Evolutionary conservation across 2,888 invertebrate genomes (phyloP), one percentile per base, ranked within the genome.

Genomic region (Dicyrtomina minuta): DNA sequence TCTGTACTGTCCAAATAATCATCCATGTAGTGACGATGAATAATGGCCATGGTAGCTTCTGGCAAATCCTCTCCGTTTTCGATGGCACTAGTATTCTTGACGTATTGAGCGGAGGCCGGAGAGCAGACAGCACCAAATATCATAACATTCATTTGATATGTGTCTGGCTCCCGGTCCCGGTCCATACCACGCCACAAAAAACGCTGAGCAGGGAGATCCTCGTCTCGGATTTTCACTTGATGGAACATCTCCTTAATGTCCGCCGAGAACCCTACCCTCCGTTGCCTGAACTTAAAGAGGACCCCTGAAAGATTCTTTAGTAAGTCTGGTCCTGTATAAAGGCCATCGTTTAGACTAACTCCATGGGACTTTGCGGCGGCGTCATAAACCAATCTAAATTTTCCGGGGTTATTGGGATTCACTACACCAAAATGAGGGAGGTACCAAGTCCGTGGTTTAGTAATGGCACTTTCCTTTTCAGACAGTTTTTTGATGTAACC

Each of bases 351-450:
- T 1, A 75, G 60, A 20, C 71, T 62, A 2, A 6, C 27, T 15
- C 70, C 72, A 0, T 49, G 2, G 3, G 26, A 17, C 39, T 64
- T 67, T 2, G 74, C 73, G 1, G 75, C 67, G 0, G 72, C 73
- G 55, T 77, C 73, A 26, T 74, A 76, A 4, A 78, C 77, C 0
- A 78, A 27, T 8, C 77, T 27, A 0, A 74, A 15, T 24, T 76
- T 77, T 5, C 41, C 64, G 1, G 77, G 73, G 43, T 77, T 76
- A 22, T 74, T 75, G 1, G 69, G 70, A 20, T 70, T 73, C 0
- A 22, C n/a, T n/a, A n/a, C n/a, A n/a, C n/a, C n/a, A n/a, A n/a
- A n/a, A n/a, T n/a, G n/a, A n/a, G n/a, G n/a, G n/a, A n/a, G n/a
- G n/a, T n/a, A n/a, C n/a, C n/a, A n/a, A n/a, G n/a, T n/a, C n/a